A percentile compares a stretch with the other conserved stretches of the same genome.
phyloP scores from a whole-genome alignment of 2,797 vertebrate genomes.

The Chrosomus eos region DNA sequence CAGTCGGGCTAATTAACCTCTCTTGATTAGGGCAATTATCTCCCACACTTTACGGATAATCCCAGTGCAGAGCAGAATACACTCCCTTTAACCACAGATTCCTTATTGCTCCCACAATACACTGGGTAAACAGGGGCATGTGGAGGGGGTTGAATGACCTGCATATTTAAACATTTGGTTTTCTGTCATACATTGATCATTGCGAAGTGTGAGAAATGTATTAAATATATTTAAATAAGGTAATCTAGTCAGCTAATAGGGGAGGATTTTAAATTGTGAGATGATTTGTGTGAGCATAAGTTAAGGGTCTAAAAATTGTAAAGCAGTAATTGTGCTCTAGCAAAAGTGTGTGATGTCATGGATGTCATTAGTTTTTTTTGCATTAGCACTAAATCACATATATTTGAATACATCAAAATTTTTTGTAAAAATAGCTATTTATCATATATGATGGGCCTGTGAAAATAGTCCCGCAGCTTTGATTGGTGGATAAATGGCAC shows the following conservation, averaged over 20 bases:
- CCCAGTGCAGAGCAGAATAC: constrained; percentile 63
- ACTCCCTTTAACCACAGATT: constrained; percentile 54
- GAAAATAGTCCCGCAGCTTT: not conserved
- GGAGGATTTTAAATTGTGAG: not conserved
- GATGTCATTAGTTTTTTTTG: not conserved
- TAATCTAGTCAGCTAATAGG: not conserved
- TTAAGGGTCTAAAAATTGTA: not conserved
- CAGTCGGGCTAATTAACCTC: constrained; percentile 81
- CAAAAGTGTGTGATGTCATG: not conserved
- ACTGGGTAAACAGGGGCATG: constrained; percentile 53
- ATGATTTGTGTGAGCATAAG: not conserved
- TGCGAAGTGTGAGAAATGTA: not conserved
- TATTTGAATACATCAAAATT: not conserved
- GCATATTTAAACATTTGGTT: not conserved
- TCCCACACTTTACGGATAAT: constrained; percentile 78
- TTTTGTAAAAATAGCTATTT: not conserved
- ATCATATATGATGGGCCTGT: not conserved
- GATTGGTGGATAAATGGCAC: not conserved
- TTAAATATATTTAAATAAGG: not conserved
- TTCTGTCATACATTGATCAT: not conserved
- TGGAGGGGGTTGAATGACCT: constrained; percentile 19
- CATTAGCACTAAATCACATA: not conserved
- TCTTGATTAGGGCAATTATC: constrained; percentile 84
- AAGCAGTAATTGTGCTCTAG: not conserved
- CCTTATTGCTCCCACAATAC: constrained; percentile 20